Evolutionary conservation across 2,113 vertebrate genomes (phyloP).

Genomic region (Dascyllus trimaculatus): DNA sequence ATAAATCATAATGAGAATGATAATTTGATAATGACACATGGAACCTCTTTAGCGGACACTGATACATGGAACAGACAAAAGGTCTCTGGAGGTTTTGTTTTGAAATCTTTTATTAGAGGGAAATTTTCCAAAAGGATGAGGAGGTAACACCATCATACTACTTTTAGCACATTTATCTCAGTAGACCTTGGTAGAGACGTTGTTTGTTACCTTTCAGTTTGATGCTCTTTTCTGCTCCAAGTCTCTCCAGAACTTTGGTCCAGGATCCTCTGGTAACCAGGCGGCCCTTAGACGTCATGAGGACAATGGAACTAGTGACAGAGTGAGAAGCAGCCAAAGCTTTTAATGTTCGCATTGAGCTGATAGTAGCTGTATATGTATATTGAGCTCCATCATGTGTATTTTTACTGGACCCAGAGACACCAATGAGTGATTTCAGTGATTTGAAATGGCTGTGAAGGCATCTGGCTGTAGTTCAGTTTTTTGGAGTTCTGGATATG

Average conservation of each 20-base stretch:
- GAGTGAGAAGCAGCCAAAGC: background rate
- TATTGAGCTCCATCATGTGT: too few relatives aligned
- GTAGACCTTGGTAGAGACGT: background rate
- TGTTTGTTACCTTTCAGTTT: conserved; percentile 89
- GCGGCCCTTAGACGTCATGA: conserved; percentile 92
- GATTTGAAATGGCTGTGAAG: background rate
- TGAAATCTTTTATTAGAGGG: background rate
- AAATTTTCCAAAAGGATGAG: background rate
- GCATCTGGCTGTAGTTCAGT: background rate
- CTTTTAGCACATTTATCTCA: background rate
- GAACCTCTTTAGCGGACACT: too few relatives aligned
- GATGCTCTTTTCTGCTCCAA: conserved; percentile 86
- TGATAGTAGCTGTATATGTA: background rate
- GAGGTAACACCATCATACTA: background rate
- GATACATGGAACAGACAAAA: too few relatives aligned
- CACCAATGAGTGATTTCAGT: background rate
- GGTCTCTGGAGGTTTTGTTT: background rate
- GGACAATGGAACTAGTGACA: conserved; percentile 89
- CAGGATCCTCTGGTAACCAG: conserved; percentile 88
- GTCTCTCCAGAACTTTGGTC: conserved; percentile 89
- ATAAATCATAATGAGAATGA: too few relatives aligned
- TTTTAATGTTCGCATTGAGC: background rate
- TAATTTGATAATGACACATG: too few relatives aligned
- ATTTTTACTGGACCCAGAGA: background rate
- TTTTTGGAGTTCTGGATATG: too few relatives aligned